phyloP scores from a whole-genome alignment of 2,888 invertebrate genomes.

The Penaeus monodon region DNA sequence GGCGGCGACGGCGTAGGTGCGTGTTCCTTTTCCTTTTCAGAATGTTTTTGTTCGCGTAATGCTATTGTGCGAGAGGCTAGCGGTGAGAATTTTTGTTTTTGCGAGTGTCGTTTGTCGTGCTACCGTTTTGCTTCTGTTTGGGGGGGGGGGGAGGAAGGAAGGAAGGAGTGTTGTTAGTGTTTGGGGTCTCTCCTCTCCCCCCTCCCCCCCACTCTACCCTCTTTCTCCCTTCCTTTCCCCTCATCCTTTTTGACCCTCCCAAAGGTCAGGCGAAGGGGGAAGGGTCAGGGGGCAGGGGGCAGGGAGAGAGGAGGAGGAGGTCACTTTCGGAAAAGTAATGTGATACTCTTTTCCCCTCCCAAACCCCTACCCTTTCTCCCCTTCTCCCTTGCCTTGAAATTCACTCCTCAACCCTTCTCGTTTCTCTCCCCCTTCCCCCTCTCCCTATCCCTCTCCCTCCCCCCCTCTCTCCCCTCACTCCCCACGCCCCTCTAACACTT shows the following conservation, averaged over 20 bases:
- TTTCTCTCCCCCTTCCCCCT: neutral
- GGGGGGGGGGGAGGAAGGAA: too few species aligned
- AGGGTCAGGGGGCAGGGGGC: neutral
- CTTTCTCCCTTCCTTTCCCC: neutral
- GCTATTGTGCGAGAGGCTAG: too few species aligned
- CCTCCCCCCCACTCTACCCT: neutral
- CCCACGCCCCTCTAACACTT: neutral
- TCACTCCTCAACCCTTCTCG: neutral
- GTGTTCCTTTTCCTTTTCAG: too few species aligned
- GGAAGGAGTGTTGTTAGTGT: too few species aligned
- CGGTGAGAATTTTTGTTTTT: too few species aligned
- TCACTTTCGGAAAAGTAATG: slow-evolving; percentile 3
- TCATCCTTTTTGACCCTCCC: neutral
- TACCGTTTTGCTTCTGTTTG: too few species aligned
- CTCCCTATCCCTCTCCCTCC: neutral
- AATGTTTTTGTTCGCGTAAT: too few species aligned
- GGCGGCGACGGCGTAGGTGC: too few species aligned
- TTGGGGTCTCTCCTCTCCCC: neutral
- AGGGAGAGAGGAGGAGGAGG: neutral
- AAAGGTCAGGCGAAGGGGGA: too few species aligned
- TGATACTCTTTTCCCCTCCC: neutral
- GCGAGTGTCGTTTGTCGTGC: too few species aligned
- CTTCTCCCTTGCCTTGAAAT: neutral
- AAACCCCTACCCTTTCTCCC: neutral
- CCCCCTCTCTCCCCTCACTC: neutral